Conservation (phyloP, 2,888 invertebrate species). For the Caradrina clavipalpis region DNA sequence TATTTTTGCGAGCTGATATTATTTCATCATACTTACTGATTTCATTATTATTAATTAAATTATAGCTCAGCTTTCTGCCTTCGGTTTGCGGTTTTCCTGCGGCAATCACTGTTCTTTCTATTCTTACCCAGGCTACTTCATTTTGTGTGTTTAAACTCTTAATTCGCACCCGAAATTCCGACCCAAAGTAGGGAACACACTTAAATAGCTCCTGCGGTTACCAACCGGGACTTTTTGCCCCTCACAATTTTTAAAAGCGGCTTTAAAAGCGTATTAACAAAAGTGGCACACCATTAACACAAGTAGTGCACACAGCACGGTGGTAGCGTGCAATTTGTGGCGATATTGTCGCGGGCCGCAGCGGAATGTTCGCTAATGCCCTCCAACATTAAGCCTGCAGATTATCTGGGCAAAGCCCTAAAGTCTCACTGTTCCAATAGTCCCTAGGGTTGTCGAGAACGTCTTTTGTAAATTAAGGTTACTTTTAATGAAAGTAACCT, state of each 20-base stretch:
- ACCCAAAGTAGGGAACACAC: slow-evolving; percentile 4
- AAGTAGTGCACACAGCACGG: slow-evolving; percentile 56
- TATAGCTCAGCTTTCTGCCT: background rate
- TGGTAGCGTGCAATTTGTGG: slow-evolving; percentile 65
- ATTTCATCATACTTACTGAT: background rate
- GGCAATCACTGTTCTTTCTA: background rate
- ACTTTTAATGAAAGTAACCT: background rate
- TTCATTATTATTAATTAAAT: slow-evolving; percentile 2
- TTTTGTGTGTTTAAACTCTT: slow-evolving; percentile 7
- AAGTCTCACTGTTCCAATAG: slow-evolving; percentile 69
- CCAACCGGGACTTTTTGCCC: slow-evolving; percentile 20
- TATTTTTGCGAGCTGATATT: slow-evolving; percentile 7
- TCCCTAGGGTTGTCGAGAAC: slow-evolving; percentile 35
- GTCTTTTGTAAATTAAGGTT: background rate
- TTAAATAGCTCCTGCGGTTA: slow-evolving; percentile 36
- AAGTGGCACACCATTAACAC: slow-evolving; percentile 60
- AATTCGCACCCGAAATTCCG: slow-evolving; percentile 12
- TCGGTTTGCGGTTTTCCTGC: background rate
- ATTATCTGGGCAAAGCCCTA: slow-evolving; percentile 76
- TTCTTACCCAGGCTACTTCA: background rate
- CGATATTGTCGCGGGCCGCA: slow-evolving; percentile 68
- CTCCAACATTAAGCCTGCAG: slow-evolving; percentile 76
- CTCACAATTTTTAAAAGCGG: slow-evolving; percentile 42
- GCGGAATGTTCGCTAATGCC: slow-evolving; percentile 75
- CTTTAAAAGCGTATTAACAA: slow-evolving; percentile 52